Base-by-base conservation (phyloP, 2,113 vertebrate species). In the Apodemus sylvaticus region DNA sequence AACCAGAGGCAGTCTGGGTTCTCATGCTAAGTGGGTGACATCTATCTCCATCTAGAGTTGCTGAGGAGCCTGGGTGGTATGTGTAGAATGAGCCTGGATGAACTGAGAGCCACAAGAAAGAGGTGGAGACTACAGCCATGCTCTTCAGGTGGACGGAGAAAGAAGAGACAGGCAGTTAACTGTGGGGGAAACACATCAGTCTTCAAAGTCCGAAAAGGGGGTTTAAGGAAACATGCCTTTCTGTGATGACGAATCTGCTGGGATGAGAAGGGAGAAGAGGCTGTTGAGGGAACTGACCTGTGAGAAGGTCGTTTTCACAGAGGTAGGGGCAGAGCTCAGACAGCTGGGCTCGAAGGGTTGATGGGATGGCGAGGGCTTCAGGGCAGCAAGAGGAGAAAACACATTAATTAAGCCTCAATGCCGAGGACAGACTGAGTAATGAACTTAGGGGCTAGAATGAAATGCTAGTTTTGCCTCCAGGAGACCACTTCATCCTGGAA, bases 401-500 rank as follows among this genome's bases (percentile, higher is more conserved):
- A 93, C 95, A 94, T 92, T 92, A 90, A 64, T 95, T 42, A 58
- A 85, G 36, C 86, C 66, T 93, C 60, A 91, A 45, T 66, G 85
- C 83, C 1, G 68, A 92, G 90, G 90, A 82, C 82, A 89, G 60
- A 94, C 1, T 88, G 88, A 86, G 78, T n/a, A 94, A 96, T 66
- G 66, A 87, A 81, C 58, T 74, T 29, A 51, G 2, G 77, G 55
- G 94, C 87, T 79, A 91, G 93, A 74, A 89, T 16, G 91, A 93
- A 94, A 90, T 42, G 9, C 64, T 39, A 48, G 55, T 34, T 53
- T 81, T 93, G 87, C 70, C 93, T 94, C 87, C 45, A 91, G 97
- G 96, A 95, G 86, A 91, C 95, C 92, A 94, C 92, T 93, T 95
- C 73, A 79, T 90, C 36, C 88, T 91, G 20, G 3, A 66, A 64